Evolutionary conservation across 2,888 invertebrate species (phyloP), one percentile per base, ranked within the genome.

Genomic region (Magallana nippona): DNA sequence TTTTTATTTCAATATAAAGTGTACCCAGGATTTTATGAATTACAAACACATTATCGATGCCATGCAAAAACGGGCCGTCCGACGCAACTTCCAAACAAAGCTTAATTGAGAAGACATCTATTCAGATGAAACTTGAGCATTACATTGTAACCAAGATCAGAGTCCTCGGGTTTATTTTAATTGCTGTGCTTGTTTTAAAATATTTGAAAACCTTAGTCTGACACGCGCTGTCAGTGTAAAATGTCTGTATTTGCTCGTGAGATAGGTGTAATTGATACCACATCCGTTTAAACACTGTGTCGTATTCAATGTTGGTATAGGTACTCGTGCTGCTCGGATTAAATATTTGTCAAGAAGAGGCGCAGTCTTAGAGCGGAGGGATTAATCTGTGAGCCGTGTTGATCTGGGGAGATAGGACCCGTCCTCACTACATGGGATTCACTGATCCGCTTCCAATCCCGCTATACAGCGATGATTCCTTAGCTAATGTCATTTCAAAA

Each of bases 181-280:
- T 71, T 27, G 27, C 71, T 19, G 0, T 71, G 27, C 32, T 71
- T 71, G 71, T 71, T 71, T 71, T 71, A 71, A 60, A 71, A 71
- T 71, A 71, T 71, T 71, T 71, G 32, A 71, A 71, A 71, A 32
- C 22, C 44, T 71, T 32, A 27, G 27, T 71, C 22, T 27, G 71
- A 32, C 71, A 71, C 71, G 27, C 22, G 71, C 27, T 71, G 11
- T 32, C 13, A 3, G 71, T 27, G 13, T 71, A 71, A 10, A 71
- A 27, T 71, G 71, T 71, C 71, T 27, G 71, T 71, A 71, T 71
- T 71, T 71, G 71, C 32, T 32, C 27, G 22, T 11, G 22, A 71
- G 71, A 71, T 71, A 22, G 22, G 71, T 22, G 71, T 27, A 71
- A 71, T 71, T 71, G 71, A 71, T 71, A 71, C 71, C 71, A 27